Percentiles rank a stretch among this genome's conserved stretches.
Evolutionary conservation across 1,140 invertebrate genomes (phyloP).

Genomic region (Drosophila ogumai): DNA sequence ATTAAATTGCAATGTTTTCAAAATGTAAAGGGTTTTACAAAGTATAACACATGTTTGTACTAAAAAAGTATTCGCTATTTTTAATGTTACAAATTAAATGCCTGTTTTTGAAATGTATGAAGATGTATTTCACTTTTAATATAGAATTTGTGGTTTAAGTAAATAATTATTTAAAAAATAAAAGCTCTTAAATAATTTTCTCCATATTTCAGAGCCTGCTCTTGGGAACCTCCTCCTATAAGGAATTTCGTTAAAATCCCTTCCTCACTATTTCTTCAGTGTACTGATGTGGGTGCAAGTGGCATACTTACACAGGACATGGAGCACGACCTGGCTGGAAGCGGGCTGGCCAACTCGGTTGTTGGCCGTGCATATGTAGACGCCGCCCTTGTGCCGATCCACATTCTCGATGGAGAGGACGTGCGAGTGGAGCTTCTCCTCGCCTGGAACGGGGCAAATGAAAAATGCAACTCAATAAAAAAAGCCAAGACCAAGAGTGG

Average conservation of each 20-base stretch:
- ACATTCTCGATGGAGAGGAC: constrained; percentile 85
- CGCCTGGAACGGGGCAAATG: constrained; percentile 77
- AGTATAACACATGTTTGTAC: no score
- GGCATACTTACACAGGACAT: constrained; percentile 87
- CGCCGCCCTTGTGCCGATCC: constrained; percentile 87
- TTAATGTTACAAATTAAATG: no score
- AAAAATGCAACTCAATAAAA: constrained; percentile 73
- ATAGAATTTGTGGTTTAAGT: neutral
- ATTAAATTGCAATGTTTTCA: no score
- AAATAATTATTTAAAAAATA: no score
- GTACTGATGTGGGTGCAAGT: neutral
- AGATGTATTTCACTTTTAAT: neutral
- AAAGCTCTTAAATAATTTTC: no score
- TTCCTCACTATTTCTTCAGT: neutral
- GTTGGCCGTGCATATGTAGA: constrained; percentile 88
- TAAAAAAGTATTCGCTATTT: no score
- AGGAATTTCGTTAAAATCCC: neutral
- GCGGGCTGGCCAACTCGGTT: constrained; percentile 88
- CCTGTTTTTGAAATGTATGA: neutral
- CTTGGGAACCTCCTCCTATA: neutral
- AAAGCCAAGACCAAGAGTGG: constrained; percentile 19
- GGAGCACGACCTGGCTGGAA: constrained; percentile 86
- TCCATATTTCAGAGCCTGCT: neutral
- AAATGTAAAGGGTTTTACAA: no score
- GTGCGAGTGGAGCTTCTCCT: constrained; percentile 86